Evolutionary conservation across 2,888 invertebrate species (phyloP).

Genomic region (Lithodes maja): DNA sequence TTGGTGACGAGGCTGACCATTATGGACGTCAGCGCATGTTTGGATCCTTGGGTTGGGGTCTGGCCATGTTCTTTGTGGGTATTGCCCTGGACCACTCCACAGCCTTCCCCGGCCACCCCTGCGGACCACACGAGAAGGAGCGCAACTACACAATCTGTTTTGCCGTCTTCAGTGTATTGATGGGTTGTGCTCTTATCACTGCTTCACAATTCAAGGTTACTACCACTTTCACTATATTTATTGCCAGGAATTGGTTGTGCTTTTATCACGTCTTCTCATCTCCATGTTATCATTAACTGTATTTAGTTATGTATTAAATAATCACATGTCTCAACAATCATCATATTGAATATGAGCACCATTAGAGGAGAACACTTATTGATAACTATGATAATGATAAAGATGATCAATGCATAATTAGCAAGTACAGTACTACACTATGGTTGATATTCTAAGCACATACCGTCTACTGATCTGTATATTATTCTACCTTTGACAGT

Average conservation of each 20-base stretch:
- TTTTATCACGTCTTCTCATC: too few relatives aligned
- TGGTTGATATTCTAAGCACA: too few relatives aligned
- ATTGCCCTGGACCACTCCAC: slow-evolving; percentile 97
- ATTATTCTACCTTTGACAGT: slow-evolving; percentile 43
- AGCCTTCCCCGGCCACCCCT: slow-evolving; percentile 88
- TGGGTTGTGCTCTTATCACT: slow-evolving; percentile 94
- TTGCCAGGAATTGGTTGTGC: too few relatives aligned
- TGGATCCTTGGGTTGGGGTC: slow-evolving; percentile 97
- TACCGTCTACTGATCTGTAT: too few relatives aligned
- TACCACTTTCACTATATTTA: too few relatives aligned
- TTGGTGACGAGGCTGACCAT: slow-evolving; percentile 77
- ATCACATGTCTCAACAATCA: too few relatives aligned
- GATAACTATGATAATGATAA: background rate
- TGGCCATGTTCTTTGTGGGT: slow-evolving; percentile 98
- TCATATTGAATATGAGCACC: too few relatives aligned
- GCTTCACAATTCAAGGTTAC: slow-evolving; percentile 83
- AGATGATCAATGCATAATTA: too few relatives aligned
- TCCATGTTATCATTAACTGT: too few relatives aligned
- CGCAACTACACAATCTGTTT: slow-evolving; percentile 99
- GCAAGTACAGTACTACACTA: too few relatives aligned
- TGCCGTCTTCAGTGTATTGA: slow-evolving; percentile 96
- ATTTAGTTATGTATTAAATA: too few relatives aligned
- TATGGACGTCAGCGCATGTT: slow-evolving; percentile 99
- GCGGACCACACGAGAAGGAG: slow-evolving; percentile 86
- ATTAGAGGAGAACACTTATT: too few relatives aligned